These are phyloP conservation scores for Phragmatobia fuliginosa DNA, from an alignment of 2,888 invertebrate genomes.

Conservation along the genomic window DNA sequence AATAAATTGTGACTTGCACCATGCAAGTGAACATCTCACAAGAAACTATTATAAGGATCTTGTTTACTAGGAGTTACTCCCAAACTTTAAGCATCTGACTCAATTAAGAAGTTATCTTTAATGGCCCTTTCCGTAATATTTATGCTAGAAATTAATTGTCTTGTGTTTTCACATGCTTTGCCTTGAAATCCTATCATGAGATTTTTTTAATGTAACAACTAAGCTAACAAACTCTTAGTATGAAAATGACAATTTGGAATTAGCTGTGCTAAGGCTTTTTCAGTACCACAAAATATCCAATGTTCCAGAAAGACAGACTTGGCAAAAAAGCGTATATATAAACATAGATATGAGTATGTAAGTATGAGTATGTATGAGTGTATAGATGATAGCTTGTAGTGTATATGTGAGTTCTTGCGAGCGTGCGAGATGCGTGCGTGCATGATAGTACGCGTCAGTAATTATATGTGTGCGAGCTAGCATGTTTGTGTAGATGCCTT, in stretches of 20 bases:
- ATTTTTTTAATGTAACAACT: background rate
- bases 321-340: background rate
- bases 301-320: background rate
- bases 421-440: background rate
- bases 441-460: background rate
- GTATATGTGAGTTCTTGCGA: background rate
- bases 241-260: background rate
- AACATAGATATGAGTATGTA: background rate
- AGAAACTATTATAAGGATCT: slow-evolving; percentile 64
- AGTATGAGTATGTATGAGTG: background rate
- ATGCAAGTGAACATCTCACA: slow-evolving; percentile 43
- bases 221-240: background rate
- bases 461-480: background rate
- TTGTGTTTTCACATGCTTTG: background rate
- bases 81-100: slow-evolving; percentile 61
- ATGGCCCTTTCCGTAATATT: slow-evolving; percentile 30
- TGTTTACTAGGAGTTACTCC: slow-evolving; percentile 62
- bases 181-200: background rate
- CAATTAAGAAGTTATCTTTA: slow-evolving; percentile 60
- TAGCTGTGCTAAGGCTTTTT: background rate
- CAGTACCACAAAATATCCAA: background rate
- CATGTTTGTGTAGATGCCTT: background rate
- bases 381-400: too few species aligned
- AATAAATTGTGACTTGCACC: slow-evolving; percentile 49
- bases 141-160: background rate